Evolutionary conservation across 2,113 vertebrate species (phyloP).

Genomic region (Pantherophis guttatus): DNA sequence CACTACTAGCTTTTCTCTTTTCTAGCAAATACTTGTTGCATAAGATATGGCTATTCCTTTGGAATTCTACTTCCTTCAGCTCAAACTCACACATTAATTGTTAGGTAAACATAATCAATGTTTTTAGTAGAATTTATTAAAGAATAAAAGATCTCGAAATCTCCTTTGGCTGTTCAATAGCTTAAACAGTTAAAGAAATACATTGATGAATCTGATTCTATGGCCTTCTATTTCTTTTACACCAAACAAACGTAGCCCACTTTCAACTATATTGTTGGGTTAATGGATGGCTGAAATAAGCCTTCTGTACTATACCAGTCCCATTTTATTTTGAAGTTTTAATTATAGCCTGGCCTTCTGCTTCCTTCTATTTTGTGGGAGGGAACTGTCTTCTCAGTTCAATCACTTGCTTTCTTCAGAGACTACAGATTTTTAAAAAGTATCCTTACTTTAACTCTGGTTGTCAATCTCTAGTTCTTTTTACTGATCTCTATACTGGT

Average conservation of each 20-base stretch:
- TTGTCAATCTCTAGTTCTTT: not conserved
- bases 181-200: not conserved
- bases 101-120: not conserved
- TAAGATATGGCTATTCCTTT: not conserved
- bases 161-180: not conserved
- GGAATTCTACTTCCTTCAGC: not conserved
- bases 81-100: not conserved
- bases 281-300: not conserved
- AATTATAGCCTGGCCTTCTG: conserved; percentile 2
- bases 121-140: not conserved
- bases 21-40: not conserved
- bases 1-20: not conserved
- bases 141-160: not conserved
- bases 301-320: not conserved
- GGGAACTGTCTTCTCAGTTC: not conserved
- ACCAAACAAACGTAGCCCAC: not conserved
- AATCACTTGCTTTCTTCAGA: not conserved
- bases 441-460: not conserved
- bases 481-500: not conserved
- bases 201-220: not conserved
- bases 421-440: not conserved
- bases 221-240: not conserved
- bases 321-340: conserved; percentile 14
- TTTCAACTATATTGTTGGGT: not conserved
- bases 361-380: not conserved